These are phyloP conservation scores for Dasypolia templi DNA, from an alignment of 2,888 invertebrate genomes.

Conservation along the genomic window DNA sequence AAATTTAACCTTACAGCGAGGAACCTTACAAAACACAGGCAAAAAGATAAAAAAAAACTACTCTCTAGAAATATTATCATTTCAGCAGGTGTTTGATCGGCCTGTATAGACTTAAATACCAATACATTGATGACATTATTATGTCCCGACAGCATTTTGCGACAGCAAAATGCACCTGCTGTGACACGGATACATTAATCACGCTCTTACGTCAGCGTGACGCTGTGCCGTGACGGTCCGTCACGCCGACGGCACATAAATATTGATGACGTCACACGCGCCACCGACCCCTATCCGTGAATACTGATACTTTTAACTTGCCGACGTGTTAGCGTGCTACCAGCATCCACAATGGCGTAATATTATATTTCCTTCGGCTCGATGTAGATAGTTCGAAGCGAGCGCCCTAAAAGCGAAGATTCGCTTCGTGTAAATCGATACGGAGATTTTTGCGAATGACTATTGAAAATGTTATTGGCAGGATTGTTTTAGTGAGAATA, in stretches of 20 bases:
- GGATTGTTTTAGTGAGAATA: slow-evolving; percentile 27
- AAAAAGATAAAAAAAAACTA: background rate
- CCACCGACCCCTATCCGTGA: slow-evolving; percentile 56
- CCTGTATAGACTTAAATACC: slow-evolving; percentile 38
- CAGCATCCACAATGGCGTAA: slow-evolving; percentile 52
- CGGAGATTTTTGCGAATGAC: slow-evolving; percentile 30
- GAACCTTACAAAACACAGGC: background rate
- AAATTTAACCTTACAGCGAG: too few species aligned
- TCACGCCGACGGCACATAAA: slow-evolving; percentile 61
- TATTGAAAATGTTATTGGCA: slow-evolving; percentile 21
- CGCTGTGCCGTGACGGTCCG: slow-evolving; percentile 57
- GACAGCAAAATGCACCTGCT: slow-evolving; percentile 69
- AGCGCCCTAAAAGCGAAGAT: slow-evolving; percentile 11
- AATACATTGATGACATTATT: slow-evolving; percentile 61
- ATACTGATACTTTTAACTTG: slow-evolving; percentile 68
- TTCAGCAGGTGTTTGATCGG: slow-evolving; percentile 37
- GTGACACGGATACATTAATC: slow-evolving; percentile 63
- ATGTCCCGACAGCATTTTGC: slow-evolving; percentile 61
- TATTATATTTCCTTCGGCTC: slow-evolving; percentile 49
- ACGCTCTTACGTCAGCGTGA: slow-evolving; percentile 63
- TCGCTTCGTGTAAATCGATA: slow-evolving; percentile 42
- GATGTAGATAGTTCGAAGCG: slow-evolving; percentile 46
- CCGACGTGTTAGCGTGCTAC: slow-evolving; percentile 54
- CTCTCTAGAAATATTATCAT: slow-evolving; percentile 18
- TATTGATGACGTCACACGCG: slow-evolving; percentile 66